Percentiles rank a stretch among this genome's conserved stretches.
Evolutionary conservation across 2,888 invertebrate species (phyloP).

Genomic region (Patella depressa): DNA sequence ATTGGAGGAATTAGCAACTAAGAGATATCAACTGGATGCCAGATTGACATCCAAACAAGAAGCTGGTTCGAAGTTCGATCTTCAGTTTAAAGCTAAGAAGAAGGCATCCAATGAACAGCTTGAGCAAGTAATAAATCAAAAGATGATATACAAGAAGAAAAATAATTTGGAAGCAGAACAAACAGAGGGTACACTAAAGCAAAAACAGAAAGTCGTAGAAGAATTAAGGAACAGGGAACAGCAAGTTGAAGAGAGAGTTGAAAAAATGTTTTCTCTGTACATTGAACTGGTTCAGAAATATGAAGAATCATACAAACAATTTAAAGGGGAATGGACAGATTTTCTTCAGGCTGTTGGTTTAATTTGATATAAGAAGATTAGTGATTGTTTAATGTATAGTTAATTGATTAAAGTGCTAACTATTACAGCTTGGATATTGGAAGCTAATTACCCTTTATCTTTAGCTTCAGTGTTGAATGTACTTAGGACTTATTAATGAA

Average conservation of each 20-base stretch:
- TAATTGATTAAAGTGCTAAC: no score
- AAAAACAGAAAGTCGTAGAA: slow-evolving; percentile 9
- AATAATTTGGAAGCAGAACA: neutral
- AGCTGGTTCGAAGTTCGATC: slow-evolving; percentile 47
- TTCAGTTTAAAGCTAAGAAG: slow-evolving; percentile 54
- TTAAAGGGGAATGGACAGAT: no score
- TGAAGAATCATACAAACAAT: no score
- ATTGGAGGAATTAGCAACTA: slow-evolving; percentile 36
- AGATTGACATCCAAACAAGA: slow-evolving; percentile 46
- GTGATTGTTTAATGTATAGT: no score
- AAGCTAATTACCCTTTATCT: no score
- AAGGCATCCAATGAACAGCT: slow-evolving; percentile 45
- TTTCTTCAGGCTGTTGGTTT: no score
- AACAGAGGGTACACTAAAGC: neutral
- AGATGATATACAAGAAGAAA: slow-evolving; percentile 2
- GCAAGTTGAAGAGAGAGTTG: neutral
- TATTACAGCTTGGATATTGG: no score
- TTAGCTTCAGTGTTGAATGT: no score
- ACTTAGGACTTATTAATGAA: no score
- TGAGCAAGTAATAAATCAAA: slow-evolving; percentile 31
- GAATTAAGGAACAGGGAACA: slow-evolving; percentile 6
- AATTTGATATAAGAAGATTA: no score
- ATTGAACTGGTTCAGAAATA: neutral
- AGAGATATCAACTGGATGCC: slow-evolving; percentile 45
- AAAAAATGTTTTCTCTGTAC: neutral